Evolutionary conservation across 2,888 invertebrate species (phyloP).

Genomic region (Drosophila birchii): DNA sequence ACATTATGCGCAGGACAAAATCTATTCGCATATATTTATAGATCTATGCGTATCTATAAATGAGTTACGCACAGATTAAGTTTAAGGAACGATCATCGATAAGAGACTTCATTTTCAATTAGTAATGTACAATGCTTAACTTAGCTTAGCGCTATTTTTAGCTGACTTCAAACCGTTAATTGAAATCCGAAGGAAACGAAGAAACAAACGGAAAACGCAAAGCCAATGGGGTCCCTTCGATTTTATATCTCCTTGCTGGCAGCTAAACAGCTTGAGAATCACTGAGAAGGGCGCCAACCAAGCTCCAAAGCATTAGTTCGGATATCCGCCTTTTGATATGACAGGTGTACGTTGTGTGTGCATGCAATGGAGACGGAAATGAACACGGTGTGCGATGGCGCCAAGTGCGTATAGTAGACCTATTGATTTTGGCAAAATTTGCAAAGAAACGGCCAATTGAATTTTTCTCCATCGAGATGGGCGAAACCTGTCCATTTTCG

Average conservation of each 20-base stretch:
- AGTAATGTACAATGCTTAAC: constrained; percentile 77
- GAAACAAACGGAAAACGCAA: constrained; percentile 25
- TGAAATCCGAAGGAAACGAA: constrained; percentile 24
- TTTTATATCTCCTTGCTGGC: constrained; percentile 16
- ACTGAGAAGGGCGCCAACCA: constrained; percentile 25
- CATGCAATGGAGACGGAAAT: constrained; percentile 15
- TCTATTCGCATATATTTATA: constrained; percentile 38
- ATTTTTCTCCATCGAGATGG: constrained; percentile 47
- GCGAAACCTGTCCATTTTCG: constrained; percentile 72
- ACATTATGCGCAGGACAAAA: constrained; percentile 58
- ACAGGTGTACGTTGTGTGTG: constrained; percentile 32
- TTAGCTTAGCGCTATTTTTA: constrained; percentile 48
- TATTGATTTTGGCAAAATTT: constrained; percentile 78
- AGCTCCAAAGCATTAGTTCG: constrained; percentile 12
- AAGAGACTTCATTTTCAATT: constrained; percentile 76
- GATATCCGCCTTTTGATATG: constrained; percentile 35
- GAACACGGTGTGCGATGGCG: constrained; percentile 12
- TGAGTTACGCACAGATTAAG: constrained; percentile 48
- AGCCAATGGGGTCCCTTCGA: constrained; percentile 43
- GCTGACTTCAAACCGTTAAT: constrained; percentile 26
- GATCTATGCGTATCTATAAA: constrained; percentile 40
- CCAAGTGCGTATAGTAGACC: constrained; percentile 29
- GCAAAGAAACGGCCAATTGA: constrained; percentile 72
- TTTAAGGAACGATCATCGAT: constrained; percentile 81
- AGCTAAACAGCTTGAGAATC: constrained; percentile 31